These are phyloP conservation scores for Cataglyphis hispanica DNA, from an alignment of 1,140 invertebrate species.

Conservation along the genomic window DNA sequence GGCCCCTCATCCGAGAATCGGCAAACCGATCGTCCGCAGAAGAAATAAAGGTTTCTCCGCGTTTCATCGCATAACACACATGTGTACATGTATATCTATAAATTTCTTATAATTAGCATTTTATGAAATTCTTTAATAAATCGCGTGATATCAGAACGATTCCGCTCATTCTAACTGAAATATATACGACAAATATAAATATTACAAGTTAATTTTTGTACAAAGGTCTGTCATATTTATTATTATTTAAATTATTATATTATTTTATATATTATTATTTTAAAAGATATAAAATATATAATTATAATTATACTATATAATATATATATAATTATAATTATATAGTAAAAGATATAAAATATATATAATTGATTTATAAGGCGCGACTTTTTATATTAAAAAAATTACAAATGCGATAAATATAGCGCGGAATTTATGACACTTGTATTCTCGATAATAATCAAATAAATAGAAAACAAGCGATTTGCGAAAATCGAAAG, in stretches of 20 bases:
- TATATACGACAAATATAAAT: neutral
- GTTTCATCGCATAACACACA: too few species aligned
- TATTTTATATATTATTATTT: neutral
- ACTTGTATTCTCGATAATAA: neutral
- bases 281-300: neutral
- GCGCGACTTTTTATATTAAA: neutral
- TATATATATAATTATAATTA: too few species aligned
- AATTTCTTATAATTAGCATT: constrained; percentile 18
- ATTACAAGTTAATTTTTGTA: neutral
- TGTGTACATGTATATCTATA: neutral
- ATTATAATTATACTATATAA: too few species aligned
- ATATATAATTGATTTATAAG: neutral
- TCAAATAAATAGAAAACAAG: neutral
- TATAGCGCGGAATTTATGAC: neutral
- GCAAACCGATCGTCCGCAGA: constrained; percentile 30
- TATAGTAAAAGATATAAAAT: neutral
- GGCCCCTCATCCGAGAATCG: constrained; percentile 42
- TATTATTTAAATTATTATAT: neutral
- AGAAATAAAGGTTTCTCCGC: constrained; percentile 39
- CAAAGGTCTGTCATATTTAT: neutral
- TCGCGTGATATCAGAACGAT: neutral
- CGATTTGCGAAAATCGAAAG: constrained; percentile 16
- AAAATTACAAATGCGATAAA: neutral
- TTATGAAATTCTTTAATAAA: neutral
- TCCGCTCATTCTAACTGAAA: neutral